Percentiles rank a stretch among this genome's conserved stretches.
Conservation (phyloP, 2,888 invertebrate species). For the Drosophila putrida region DNA sequence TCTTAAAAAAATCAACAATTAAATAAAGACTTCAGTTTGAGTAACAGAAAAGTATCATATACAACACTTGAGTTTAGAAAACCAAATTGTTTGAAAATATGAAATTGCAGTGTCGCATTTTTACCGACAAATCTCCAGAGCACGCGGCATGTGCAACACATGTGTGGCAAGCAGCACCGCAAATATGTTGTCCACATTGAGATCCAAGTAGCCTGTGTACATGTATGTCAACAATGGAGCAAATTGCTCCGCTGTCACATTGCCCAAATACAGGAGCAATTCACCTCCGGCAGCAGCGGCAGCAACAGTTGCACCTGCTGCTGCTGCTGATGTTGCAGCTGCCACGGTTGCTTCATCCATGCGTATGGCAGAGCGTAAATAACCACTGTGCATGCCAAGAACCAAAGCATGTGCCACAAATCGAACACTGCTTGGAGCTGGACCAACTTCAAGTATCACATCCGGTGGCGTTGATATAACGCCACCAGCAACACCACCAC, state of each 20-base stretch:
- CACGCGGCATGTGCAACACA: constrained; percentile 90
- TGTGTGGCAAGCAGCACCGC: constrained; percentile 90
- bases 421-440: constrained; percentile 87
- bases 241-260: constrained; percentile 88
- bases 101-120: neutral
- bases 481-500: constrained; percentile 16
- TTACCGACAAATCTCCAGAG: constrained; percentile 88
- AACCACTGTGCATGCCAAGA: constrained; percentile 90
- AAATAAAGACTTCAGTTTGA: no score
- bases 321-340: constrained; percentile 29
- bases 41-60: no score
- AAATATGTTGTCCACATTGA: constrained; percentile 90
- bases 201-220: constrained; percentile 90
- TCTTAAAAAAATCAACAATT: no score
- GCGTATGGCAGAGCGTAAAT: constrained; percentile 89
- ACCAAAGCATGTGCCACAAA: constrained; percentile 90
- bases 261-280: constrained; percentile 86
- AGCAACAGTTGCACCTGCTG: constrained; percentile 10
- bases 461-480: constrained; percentile 86
- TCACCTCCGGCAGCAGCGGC: constrained; percentile 48
- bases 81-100: no score
- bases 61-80: no score
- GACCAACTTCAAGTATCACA: constrained; percentile 88
- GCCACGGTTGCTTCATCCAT: constrained; percentile 77
- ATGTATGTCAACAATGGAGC: constrained; percentile 90